phyloP scores from a whole-genome alignment of 2,113 vertebrate genomes.

The Himantopus leucocephalus region DNA sequence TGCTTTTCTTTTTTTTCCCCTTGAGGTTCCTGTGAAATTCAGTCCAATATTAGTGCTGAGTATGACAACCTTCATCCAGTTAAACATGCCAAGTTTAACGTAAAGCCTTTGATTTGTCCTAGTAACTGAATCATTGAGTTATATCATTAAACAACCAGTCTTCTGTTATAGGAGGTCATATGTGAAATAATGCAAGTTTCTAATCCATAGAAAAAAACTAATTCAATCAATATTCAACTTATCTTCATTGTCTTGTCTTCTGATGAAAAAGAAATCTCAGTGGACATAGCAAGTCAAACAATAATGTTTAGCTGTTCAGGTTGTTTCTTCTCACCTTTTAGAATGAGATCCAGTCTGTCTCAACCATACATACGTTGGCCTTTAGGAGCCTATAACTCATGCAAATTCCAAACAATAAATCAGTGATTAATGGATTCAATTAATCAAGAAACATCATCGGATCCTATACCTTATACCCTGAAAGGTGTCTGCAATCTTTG shows the following conservation, averaged over 20 bases:
- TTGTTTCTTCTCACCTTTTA: neutral
- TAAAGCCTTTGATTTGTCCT: neutral
- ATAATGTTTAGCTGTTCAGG: neutral
- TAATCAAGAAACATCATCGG: neutral
- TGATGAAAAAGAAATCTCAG: neutral
- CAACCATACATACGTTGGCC: accelerated
- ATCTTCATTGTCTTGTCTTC: neutral
- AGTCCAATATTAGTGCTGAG: neutral
- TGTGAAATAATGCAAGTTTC: neutral
- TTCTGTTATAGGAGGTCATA: neutral
- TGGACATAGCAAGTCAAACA: neutral
- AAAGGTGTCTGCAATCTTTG: neutral
- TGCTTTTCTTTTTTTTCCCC: accelerated
- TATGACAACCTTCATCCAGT: neutral
- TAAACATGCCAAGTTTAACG: neutral
- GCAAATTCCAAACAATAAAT: neutral
- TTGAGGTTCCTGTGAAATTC: neutral
- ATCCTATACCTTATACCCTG: neutral
- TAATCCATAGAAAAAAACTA: neutral
- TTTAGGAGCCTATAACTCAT: neutral
- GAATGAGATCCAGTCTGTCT: neutral
- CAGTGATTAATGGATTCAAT: neutral
- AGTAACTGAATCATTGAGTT: neutral
- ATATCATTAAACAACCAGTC: neutral
- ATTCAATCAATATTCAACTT: neutral